These are phyloP conservation scores for Arothron firmamentum DNA, from an alignment of 2,113 vertebrate genomes.

Conservation along the genomic window DNA sequence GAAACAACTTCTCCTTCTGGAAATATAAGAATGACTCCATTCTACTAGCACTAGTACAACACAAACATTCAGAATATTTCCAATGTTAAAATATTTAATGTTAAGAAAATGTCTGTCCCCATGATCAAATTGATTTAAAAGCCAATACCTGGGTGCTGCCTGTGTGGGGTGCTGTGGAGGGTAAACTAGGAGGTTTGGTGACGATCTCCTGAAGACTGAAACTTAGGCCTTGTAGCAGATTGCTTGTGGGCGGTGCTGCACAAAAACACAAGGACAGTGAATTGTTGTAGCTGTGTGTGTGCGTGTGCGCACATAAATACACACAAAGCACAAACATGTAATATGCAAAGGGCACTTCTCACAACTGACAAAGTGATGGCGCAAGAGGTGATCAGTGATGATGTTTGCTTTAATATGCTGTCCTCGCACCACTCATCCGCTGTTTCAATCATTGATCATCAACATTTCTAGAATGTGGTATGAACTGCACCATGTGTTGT, in stretches of 20 bases:
- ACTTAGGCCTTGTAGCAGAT: slow-evolving; percentile 94
- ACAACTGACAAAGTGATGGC: slow-evolving; percentile 46
- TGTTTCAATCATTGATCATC: slow-evolving; percentile 15
- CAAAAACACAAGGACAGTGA: slow-evolving; percentile 21
- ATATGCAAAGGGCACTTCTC: slow-evolving; percentile 40
- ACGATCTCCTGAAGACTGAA: slow-evolving; percentile 96
- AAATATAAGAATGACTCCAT: too few relatives aligned
- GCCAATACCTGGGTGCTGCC: slow-evolving; percentile 70
- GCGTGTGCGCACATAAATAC: slow-evolving; percentile 6
- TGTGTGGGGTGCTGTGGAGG: slow-evolving; percentile 70
- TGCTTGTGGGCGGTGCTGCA: slow-evolving; percentile 91
- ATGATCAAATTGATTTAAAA: not conserved
- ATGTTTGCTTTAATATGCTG: slow-evolving; percentile 40
- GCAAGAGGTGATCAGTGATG: slow-evolving; percentile 60
- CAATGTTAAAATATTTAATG: too few relatives aligned
- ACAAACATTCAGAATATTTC: too few relatives aligned
- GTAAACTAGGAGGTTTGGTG: slow-evolving; percentile 81
- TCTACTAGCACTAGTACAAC: too few relatives aligned
- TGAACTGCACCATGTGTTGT: slow-evolving; percentile 34
- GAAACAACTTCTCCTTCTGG: too few relatives aligned
- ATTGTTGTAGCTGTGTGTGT: slow-evolving; percentile 19
- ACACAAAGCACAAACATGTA: slow-evolving; percentile 8
- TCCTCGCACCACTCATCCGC: slow-evolving; percentile 35
- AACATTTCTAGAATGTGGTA: slow-evolving; percentile 12
- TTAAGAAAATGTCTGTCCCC: not conserved